Conservation (phyloP, 2,113 vertebrate genomes). For the Glaucidium brasilianum region DNA sequence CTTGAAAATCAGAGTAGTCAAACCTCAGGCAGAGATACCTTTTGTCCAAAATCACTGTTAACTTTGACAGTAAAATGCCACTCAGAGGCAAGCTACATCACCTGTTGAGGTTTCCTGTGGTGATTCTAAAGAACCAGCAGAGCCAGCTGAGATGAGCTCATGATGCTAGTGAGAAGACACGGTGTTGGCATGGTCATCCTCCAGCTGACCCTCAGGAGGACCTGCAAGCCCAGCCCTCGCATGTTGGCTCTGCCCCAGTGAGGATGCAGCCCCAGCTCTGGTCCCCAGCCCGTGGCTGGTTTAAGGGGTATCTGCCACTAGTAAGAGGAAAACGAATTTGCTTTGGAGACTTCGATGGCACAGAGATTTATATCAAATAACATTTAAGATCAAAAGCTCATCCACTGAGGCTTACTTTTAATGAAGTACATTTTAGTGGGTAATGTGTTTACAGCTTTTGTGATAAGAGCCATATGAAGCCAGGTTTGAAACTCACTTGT, state of each 20-base stretch:
- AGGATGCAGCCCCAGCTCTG: neutral
- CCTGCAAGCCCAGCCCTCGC: neutral
- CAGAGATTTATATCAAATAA: neutral
- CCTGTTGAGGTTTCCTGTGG: neutral
- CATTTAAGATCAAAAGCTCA: neutral
- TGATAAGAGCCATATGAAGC: neutral
- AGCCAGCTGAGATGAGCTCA: neutral
- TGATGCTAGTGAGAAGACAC: neutral
- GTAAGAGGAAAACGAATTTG: neutral
- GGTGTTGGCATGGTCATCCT: neutral
- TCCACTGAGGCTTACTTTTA: neutral
- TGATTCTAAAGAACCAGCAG: neutral
- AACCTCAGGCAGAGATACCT: neutral
- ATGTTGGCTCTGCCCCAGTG: rapidly evolving
- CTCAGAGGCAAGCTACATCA: neutral
- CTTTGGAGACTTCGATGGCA: neutral
- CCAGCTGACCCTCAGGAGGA: neutral
- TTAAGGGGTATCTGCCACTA: neutral
- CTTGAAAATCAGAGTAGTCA: neutral
- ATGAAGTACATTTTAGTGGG: neutral
- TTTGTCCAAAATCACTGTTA: neutral
- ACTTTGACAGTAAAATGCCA: neutral
- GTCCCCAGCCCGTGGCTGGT: neutral
- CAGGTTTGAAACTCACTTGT: neutral
- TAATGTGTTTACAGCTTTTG: neutral